Percentiles rank a stretch among this genome's conserved stretches.
These are phyloP conservation scores for Exaiptasia diaphana DNA, from an alignment of 64 coral and sea anemone genomes.

Conservation along the genomic window DNA sequence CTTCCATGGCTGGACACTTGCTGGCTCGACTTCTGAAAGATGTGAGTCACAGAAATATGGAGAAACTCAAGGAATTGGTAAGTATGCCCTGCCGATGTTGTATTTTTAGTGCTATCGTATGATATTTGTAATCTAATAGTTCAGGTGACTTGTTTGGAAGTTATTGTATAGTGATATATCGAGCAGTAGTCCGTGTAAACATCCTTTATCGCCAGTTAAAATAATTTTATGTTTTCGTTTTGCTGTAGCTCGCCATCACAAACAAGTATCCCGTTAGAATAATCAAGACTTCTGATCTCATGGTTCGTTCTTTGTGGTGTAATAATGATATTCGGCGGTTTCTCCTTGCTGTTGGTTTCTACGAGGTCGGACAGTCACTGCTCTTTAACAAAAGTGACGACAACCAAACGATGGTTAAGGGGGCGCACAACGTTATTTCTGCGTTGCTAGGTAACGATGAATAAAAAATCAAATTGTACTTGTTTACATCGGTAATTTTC, in stretches of 20 bases:
- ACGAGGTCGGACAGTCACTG: constrained; percentile 76
- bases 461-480: neutral
- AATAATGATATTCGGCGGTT: constrained; percentile 43
- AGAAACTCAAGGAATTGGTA: constrained; percentile 81
- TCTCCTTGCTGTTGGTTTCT: constrained; percentile 62
- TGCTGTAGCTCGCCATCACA: constrained; percentile 59
- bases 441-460: constrained; percentile 48
- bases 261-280: constrained; percentile 72
- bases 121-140: no score
- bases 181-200: no score
- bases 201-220: no score
- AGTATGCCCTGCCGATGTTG: no score
- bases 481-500: neutral
- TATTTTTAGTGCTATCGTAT: no score
- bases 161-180: no score
- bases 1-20: constrained; percentile 24
- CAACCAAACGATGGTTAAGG: constrained; percentile 55
- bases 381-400: constrained; percentile 65
- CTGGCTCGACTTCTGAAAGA: constrained; percentile 53
- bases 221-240: no score
- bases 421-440: constrained; percentile 31
- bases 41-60: constrained; percentile 47
- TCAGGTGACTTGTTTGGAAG: no score
- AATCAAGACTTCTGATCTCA: constrained; percentile 64
- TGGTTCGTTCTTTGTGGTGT: constrained; percentile 64